phyloP scores from a whole-genome alignment of 2,797 vertebrate species.

The Epinephelus awoara region DNA sequence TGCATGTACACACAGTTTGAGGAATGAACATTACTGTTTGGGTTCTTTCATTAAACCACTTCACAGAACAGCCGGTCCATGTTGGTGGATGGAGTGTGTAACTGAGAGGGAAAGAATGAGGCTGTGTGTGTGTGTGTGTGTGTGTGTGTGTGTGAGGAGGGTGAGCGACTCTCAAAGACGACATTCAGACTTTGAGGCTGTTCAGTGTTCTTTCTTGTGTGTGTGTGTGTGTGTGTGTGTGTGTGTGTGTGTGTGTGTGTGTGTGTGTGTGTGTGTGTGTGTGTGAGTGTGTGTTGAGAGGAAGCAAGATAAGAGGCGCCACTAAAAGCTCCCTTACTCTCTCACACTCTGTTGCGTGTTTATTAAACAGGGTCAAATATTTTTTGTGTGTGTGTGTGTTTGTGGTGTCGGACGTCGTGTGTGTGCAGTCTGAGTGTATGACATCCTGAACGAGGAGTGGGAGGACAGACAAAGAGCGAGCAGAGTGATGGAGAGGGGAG shows the following conservation, averaged over 20 bases:
- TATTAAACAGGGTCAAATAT: conserved; percentile 63
- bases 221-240: conserved; percentile 37
- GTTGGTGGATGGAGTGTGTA: conserved; percentile 49
- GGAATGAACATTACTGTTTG: conserved; percentile 31
- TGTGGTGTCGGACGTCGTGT: conserved; percentile 28
- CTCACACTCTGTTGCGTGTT: conserved; percentile 69
- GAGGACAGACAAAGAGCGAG: conserved; percentile 30
- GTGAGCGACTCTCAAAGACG: conserved; percentile 63
- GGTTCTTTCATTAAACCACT: conserved; percentile 58
- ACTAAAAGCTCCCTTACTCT: conserved; percentile 69
- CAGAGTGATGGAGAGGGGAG: conserved; percentile 56
- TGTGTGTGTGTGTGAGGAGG: conserved; percentile 30
- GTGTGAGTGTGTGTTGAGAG: conserved; percentile 31
- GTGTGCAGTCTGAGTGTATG: conserved; percentile 12
- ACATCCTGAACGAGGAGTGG: conserved; percentile 39
- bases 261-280: conserved; percentile 28
- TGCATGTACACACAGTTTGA: conserved; percentile 15
- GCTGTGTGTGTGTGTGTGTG: conserved; percentile 47
- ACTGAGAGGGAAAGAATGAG: conserved; percentile 41
- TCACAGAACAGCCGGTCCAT: conserved; percentile 70
- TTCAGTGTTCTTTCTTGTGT: conserved; percentile 40
- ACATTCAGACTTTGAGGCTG: conserved; percentile 63
- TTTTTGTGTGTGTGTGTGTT: conserved; percentile 26
- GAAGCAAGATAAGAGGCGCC: conserved; percentile 77
- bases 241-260: too few species aligned